Base-by-base conservation (phyloP, 2,113 vertebrate species). In the Lamprotornis superbus region DNA sequence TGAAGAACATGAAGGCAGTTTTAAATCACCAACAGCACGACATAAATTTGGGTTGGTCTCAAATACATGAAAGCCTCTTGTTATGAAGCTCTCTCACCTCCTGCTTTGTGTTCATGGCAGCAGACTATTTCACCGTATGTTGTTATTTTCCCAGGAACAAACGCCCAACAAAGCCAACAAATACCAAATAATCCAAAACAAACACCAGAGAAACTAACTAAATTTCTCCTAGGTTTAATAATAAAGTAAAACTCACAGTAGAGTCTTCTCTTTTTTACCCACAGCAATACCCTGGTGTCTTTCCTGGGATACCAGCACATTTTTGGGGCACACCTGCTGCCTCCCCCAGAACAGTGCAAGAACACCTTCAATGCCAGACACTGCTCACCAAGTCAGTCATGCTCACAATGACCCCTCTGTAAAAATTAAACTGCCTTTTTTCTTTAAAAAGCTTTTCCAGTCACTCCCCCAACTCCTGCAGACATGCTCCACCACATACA, bases 51-150 rank as follows among this genome's bases (percentile, higher is more conserved):
- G 64, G 89, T 15, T 86, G 65, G 50, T 92, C 83, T 93, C 87
- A 89, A 81, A 89, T 11, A 78, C 1, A 3, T 19, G 30, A 96
- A 86, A 85, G 47, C 52, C 67, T 52, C 83, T 44, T 57, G 47
- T 77, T 77, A 89, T 0, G 1, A 90, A 93, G 83, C 57, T 52
- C 75, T 68, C 76, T 83, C 69, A 81, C 76, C 83, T 90, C 87
- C 90, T 1, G 56, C 56, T 92, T 93, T 90, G 82, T 85, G 74
- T 83, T 90, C 87, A 78, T 40, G 88, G 65, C 71, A 96, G 83
- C 87, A 93, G 55, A 83, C 42, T 93, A 76, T 81, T 81, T 89
- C 68, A 93, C 92, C 92, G 71, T 91, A 96, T 86, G 85, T 59
- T 90, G 82, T 67, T 90, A 88, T 90, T 94, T 90, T 93, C 81